Evolutionary conservation across 2,113 vertebrate genomes (phyloP).

Genomic region (Gymnarchus niloticus): DNA sequence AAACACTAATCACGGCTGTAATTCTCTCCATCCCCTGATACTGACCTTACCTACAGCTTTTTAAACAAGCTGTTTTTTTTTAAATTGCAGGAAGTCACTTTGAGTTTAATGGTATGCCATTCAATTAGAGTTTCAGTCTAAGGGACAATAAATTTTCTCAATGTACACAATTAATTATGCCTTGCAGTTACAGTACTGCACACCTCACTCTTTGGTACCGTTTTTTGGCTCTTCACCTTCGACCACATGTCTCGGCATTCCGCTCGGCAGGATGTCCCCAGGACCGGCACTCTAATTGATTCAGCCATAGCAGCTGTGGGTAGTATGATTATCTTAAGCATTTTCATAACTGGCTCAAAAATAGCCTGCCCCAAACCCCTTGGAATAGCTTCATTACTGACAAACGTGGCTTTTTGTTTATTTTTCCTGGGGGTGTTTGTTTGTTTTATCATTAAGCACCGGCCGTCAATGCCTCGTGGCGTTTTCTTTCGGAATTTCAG

Average conservation of each 20-base stretch:
- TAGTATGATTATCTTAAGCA: slow-evolving; percentile 43
- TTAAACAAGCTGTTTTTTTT: background rate
- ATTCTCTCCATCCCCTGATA: background rate
- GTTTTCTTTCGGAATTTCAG: background rate
- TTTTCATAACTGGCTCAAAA: slow-evolving; percentile 27
- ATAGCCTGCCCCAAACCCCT: background rate
- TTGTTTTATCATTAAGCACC: slow-evolving; percentile 18
- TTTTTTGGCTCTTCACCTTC: slow-evolving; percentile 21
- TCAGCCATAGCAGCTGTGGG: slow-evolving; percentile 22
- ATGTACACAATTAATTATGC: background rate
- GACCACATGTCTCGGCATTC: background rate
- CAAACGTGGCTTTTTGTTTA: background rate
- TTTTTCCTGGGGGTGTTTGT: slow-evolving; percentile 17
- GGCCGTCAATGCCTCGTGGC: background rate
- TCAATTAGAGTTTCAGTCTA: background rate
- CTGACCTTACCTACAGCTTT: background rate
- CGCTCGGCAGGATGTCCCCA: slow-evolving; percentile 8
- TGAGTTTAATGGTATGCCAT: background rate
- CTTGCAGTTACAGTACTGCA: background rate
- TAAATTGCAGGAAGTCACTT: background rate
- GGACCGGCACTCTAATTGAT: slow-evolving; percentile 26
- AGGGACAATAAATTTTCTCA: background rate
- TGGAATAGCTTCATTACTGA: slow-evolving; percentile 19
- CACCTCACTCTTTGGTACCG: background rate
- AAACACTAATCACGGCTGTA: background rate